These are phyloP conservation scores for Ditula angustiorana DNA, from an alignment of 2,888 invertebrate genomes.

Conservation along the genomic window DNA sequence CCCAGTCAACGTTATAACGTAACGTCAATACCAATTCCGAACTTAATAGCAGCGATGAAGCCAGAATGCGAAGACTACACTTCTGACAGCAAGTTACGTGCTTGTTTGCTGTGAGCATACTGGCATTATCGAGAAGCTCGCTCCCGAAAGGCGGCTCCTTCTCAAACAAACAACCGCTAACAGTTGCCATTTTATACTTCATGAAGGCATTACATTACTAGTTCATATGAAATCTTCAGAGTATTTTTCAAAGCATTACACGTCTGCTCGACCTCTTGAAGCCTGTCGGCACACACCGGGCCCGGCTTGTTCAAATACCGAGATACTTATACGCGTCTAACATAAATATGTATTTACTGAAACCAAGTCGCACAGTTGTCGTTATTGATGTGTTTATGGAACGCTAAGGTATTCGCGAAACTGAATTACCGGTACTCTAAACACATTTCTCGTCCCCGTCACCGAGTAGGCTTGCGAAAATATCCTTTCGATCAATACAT, in stretches of 20 bases:
- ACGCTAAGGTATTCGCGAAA: not conserved
- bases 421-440: slow-evolving; percentile 15
- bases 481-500: slow-evolving; percentile 29
- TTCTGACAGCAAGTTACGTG: slow-evolving; percentile 34
- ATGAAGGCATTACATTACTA: slow-evolving; percentile 22
- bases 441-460: slow-evolving; percentile 12
- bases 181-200: slow-evolving; percentile 52
- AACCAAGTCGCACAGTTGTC: not conserved
- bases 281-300: not conserved
- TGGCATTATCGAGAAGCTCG: slow-evolving; percentile 38
- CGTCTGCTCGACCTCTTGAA: not conserved
- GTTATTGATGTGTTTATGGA: not conserved
- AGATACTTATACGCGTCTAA: not conserved
- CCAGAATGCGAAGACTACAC: slow-evolving; percentile 16
- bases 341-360: not conserved
- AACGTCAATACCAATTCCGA: slow-evolving; percentile 27
- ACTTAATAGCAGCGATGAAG: slow-evolving; percentile 12
- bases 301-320: slow-evolving; percentile 6
- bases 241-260: slow-evolving; percentile 44
- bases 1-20: no score
- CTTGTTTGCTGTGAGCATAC: slow-evolving; percentile 44
- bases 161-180: slow-evolving; percentile 51
- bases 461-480: slow-evolving; percentile 14
- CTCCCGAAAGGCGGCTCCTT: slow-evolving; percentile 32
- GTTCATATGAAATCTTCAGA: slow-evolving; percentile 29